These are phyloP conservation scores for Zhengitettix transpicula DNA, from an alignment of 2,888 invertebrate genomes.

Conservation along the genomic window DNA sequence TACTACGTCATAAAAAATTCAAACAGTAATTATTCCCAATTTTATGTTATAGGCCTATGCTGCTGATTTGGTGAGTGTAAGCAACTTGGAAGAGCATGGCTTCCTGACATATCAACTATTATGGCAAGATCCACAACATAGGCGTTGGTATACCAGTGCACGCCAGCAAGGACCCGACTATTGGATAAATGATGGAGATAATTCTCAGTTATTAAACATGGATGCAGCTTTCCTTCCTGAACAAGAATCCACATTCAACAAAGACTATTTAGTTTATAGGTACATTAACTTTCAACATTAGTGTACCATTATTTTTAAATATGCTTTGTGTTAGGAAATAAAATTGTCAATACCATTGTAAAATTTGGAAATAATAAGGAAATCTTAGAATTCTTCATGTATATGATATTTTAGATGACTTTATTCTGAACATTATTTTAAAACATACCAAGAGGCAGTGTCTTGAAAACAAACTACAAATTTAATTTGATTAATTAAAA, in stretches of 20 bases:
- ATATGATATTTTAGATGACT: no score
- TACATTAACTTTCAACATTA: constrained; percentile 20
- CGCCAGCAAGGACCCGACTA: constrained; percentile 54
- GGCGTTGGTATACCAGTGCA: constrained; percentile 74
- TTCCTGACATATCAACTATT: constrained; percentile 72
- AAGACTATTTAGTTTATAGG: constrained; percentile 65
- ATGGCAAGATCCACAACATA: constrained; percentile 66
- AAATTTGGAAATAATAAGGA: no score
- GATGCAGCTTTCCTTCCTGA: constrained; percentile 65
- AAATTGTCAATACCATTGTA: no score
- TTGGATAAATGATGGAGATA: constrained; percentile 73
- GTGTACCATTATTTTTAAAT: no score
- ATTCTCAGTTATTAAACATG: constrained; percentile 56
- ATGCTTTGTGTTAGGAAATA: no score
- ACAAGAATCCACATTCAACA: constrained; percentile 29
- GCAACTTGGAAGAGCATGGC: constrained; percentile 69
- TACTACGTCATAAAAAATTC: no score
- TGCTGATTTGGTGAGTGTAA: constrained; percentile 64
- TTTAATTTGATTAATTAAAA: no score
- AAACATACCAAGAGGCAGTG: no score
- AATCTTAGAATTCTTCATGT: no score
- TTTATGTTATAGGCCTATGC: constrained; percentile 43
- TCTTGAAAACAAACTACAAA: no score
- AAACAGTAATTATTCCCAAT: neutral
- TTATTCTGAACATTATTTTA: no score